Conservation (phyloP, 64 coral and sea anemone genomes). For the Anthopleura sola region DNA sequence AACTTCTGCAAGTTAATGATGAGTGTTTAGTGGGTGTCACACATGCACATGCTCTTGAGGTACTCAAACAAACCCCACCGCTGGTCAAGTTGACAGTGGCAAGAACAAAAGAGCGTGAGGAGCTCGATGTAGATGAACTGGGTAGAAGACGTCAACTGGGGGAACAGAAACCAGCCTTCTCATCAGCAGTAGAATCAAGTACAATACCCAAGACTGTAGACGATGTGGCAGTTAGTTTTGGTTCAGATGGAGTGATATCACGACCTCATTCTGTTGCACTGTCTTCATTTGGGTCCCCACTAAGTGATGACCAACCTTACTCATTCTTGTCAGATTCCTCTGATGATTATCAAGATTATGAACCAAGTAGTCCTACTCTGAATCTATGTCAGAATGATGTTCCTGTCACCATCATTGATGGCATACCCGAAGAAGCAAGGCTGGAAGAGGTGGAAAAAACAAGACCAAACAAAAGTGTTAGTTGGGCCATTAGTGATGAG, state of each 20-base stretch:
- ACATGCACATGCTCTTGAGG: constrained; percentile 73
- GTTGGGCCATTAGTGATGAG: constrained; percentile 57
- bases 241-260: constrained; percentile 22
- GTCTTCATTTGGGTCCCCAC: constrained; percentile 67
- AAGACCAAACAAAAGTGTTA: constrained; percentile 65
- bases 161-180: constrained; percentile 50
- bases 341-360: constrained; percentile 46
- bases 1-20: constrained; percentile 86
- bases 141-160: not conserved
- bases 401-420: constrained; percentile 85
- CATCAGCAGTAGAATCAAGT: constrained; percentile 64
- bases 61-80: constrained; percentile 82
- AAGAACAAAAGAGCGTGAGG: constrained; percentile 61
- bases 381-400: constrained; percentile 75
- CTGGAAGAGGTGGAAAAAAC: constrained; percentile 1
- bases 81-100: constrained; percentile 91
- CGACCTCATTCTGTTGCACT: constrained; percentile 54
- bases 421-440: constrained; percentile 65
- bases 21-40: constrained; percentile 78
- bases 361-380: constrained; percentile 64
- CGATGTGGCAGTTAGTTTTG: constrained; percentile 58
- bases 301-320: constrained; percentile 33
- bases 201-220: constrained; percentile 67
- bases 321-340: constrained; percentile 29
- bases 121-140: constrained; percentile 42